Evolutionary conservation across 2,888 invertebrate genomes (phyloP).

Genomic region (Theretra japonica): DNA sequence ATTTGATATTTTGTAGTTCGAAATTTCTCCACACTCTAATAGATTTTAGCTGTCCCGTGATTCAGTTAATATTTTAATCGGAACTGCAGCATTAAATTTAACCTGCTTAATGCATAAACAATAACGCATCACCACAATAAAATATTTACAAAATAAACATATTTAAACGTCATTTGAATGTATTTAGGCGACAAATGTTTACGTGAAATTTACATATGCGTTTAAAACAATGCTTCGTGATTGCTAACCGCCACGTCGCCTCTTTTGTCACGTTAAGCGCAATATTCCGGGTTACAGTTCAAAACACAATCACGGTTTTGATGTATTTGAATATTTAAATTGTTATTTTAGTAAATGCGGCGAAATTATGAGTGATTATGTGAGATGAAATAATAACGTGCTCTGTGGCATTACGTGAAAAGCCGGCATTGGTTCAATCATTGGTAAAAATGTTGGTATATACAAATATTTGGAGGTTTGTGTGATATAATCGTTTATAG

Average conservation of each 20-base stretch:
- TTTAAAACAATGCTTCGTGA: conserved; percentile 14
- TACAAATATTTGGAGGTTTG: no score
- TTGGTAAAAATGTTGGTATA: no score
- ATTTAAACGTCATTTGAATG: background rate
- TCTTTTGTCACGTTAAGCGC: conserved; percentile 9
- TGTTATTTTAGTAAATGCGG: background rate
- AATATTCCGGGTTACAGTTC: background rate
- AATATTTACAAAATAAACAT: background rate
- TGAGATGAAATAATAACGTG: background rate
- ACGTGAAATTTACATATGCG: conserved; percentile 10
- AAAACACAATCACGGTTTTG: background rate
- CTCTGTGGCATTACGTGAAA: background rate
- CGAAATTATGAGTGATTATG: background rate
- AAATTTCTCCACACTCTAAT: no score
- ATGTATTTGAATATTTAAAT: conserved; percentile 10
- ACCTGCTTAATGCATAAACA: no score
- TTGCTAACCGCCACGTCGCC: background rate
- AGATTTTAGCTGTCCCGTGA: no score
- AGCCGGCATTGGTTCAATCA: no score
- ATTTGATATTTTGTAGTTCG: no score
- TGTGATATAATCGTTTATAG: no score
- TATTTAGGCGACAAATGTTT: background rate
- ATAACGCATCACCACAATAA: background rate
- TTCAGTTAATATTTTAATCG: no score
- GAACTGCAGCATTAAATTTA: no score